Base-by-base conservation (phyloP, 35 echinoderm and acorn worm species). In the Lytechinus variegatus region DNA sequence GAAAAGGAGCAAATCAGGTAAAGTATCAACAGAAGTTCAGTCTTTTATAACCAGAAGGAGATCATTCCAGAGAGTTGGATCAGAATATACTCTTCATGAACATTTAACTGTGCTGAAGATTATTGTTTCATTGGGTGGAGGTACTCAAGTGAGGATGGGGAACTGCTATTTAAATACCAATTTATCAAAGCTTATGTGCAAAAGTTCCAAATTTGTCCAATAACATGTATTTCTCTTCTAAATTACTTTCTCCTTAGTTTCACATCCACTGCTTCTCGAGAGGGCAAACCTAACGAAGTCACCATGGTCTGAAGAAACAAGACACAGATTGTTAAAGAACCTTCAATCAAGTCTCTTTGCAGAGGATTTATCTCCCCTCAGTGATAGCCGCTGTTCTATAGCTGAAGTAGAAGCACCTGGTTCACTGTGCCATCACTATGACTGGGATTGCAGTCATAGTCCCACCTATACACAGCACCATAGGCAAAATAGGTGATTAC, bases 401-500 rank as follows among this genome's bases (percentile, higher is more conserved):
- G 95, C 95, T 89, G 90, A 97, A 21, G 88, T 97, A 29, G 60
- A 91, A 61, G 89, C 95, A 8, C 95, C 95, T 52, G 13, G 24
- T 5, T 51, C 53, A 14, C 89, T 96, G 14, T 96, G 95, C 21
- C 27, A 86, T n/a, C n/a, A 97, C 51, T 51, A 94, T 29, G 58
- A 66, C 52, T 97, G 96, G 96, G 94, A 95, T 6, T 97, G 96
- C 79, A 97, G 92, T 28, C 91, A 96, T 60, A 94, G 95, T 87
- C 95, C 96, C 53, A 95, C 96, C 12, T 97, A 91, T 61, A 95
- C 95, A 61, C 52, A 93, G 8, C 95, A 97, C 16, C 89, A 95
- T 87, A 97, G 96, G 60, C 10, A 54, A 9, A 95, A 95, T 44
- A 95, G 96, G 96, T 97, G 19, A n/a, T 79, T 58, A 5, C 11